These are phyloP conservation scores for Amphipyra berbera DNA, from an alignment of 2,888 invertebrate genomes.

Conservation along the genomic window DNA sequence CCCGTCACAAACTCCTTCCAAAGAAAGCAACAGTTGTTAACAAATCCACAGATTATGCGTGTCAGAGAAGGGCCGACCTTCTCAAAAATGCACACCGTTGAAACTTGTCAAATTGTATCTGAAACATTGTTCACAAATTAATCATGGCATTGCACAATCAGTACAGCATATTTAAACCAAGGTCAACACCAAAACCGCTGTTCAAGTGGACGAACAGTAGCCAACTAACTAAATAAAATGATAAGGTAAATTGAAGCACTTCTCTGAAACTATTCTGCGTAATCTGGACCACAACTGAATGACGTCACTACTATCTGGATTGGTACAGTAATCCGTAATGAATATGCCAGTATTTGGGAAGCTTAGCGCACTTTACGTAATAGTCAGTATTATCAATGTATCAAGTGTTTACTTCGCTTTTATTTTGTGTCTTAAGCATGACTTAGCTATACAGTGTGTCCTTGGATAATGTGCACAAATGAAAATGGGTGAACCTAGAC, in stretches of 20 bases:
- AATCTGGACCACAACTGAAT: slow-evolving; percentile 24
- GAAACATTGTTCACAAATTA: no score
- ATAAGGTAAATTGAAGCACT: slow-evolving; percentile 59
- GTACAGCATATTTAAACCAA: slow-evolving; percentile 23
- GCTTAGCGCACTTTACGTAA: slow-evolving; percentile 15
- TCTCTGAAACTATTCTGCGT: slow-evolving; percentile 22
- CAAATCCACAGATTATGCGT: no score
- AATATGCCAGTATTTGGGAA: slow-evolving; percentile 21
- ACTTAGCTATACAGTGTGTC: no score
- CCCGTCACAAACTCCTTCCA: no score
- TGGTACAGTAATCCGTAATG: slow-evolving; percentile 31
- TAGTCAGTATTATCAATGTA: slow-evolving; percentile 1
- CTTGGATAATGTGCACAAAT: no score
- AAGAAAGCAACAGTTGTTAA: no score
- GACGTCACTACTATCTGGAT: slow-evolving; percentile 39
- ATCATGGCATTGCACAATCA: background rate
- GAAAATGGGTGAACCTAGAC: no score
- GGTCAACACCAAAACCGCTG: slow-evolving; percentile 16
- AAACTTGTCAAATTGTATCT: no score
- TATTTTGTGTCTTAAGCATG: background rate
- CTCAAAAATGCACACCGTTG: no score
- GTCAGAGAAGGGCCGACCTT: no score
- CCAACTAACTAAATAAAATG: slow-evolving; percentile 27
- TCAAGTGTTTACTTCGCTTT: slow-evolving; percentile 8
- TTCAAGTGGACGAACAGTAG: slow-evolving; percentile 33